A percentile compares a stretch with the other conserved stretches of the same genome.
phyloP scores from a whole-genome alignment of 2,113 vertebrate species.

The Sceloporus tristichus region DNA sequence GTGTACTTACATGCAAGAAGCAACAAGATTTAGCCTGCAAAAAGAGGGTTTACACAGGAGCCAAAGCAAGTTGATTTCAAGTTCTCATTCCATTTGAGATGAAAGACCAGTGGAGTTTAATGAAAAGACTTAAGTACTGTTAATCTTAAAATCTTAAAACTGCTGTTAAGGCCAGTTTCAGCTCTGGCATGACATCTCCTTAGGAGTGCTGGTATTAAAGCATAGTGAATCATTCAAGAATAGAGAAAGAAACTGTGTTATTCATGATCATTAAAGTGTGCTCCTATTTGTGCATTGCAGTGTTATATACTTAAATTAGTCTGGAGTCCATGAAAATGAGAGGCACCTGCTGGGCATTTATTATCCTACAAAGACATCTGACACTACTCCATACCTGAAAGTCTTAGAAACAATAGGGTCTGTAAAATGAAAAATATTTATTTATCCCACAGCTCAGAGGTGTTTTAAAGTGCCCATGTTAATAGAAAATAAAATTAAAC shows the following conservation, averaged over 20 bases:
- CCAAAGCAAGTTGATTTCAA: not conserved
- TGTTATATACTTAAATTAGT: not conserved
- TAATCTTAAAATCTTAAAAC: not conserved
- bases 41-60: too few relatives aligned
- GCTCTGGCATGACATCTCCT: not conserved
- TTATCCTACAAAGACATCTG: not conserved
- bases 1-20: too few relatives aligned
- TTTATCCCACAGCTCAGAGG: constrained; percentile 23
- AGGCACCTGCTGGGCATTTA: not conserved
- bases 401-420: not conserved
- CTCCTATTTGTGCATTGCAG: too few relatives aligned
- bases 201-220: not conserved
- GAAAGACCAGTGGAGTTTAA: not conserved
- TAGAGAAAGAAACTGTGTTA: too few relatives aligned
- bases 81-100: too few relatives aligned
- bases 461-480: not conserved
- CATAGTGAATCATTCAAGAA: not conserved
- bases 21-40: too few relatives aligned
- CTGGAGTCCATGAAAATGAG: not conserved
- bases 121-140: not conserved
- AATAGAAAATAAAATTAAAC: constrained; percentile 23
- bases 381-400: not conserved
- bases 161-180: not conserved
- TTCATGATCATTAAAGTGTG: not conserved
- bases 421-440: not conserved